Evolutionary conservation across 2,113 vertebrate genomes (phyloP).

Genomic region (Tragelaphus strepsiceros): DNA sequence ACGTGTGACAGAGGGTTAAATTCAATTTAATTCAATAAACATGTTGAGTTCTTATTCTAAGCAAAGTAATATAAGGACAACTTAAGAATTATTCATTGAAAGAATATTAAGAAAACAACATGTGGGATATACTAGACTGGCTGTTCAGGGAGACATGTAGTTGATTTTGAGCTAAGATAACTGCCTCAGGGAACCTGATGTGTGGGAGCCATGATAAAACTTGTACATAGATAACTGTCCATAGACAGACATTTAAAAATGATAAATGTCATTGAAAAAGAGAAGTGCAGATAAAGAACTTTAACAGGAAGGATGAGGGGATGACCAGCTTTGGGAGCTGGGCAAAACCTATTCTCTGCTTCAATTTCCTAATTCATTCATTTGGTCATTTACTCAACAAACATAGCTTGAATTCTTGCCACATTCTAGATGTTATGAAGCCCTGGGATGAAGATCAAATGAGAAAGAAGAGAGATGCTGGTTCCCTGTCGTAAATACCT

Average conservation of each 20-base stretch:
- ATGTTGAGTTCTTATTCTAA: background rate
- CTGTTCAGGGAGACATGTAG: background rate
- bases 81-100: background rate
- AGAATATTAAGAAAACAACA: background rate
- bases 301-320: background rate
- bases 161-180: background rate
- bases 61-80: background rate
- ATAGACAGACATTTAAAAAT: background rate
- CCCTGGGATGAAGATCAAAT: background rate
- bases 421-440: background rate
- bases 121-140: background rate
- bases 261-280: background rate
- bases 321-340: background rate
- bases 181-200: background rate
- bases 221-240: background rate
- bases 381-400: background rate
- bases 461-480: background rate
- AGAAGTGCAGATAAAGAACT: background rate
- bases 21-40: background rate
- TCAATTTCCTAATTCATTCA: background rate
- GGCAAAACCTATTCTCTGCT: background rate
- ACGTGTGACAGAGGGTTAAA: background rate
- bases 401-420: background rate
- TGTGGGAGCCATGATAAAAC: background rate
- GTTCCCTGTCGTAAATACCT: background rate